Percentiles rank a stretch among this genome's conserved stretches.
phyloP scores from a whole-genome alignment of 2,113 vertebrate species.

The Zootoca vivipara region DNA sequence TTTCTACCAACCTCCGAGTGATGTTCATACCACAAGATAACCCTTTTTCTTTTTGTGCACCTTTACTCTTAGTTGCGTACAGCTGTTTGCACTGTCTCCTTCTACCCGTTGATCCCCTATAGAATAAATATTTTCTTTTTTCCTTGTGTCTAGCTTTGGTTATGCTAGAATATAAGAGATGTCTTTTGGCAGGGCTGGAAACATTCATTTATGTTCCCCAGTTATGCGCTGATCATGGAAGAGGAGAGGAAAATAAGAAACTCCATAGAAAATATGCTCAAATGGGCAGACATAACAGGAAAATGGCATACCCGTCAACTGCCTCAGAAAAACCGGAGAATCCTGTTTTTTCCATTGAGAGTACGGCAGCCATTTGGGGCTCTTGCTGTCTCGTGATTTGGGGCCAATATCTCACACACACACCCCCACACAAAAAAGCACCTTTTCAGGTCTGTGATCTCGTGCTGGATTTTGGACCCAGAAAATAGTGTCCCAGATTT shows the following conservation, averaged over 20 bases:
- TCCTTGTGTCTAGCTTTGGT: neutral
- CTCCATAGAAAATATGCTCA: neutral
- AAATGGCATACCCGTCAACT: neutral
- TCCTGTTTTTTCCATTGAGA: too few species aligned
- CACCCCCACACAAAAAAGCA: too few species aligned
- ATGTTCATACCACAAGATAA: neutral
- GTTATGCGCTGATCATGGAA: neutral
- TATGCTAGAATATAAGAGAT: neutral
- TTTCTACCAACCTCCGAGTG: neutral
- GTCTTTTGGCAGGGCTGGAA: neutral
- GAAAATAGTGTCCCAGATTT: too few species aligned
- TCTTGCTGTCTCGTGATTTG: too few species aligned
- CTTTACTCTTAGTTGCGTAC: neutral
- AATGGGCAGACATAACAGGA: neutral
- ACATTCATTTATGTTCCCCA: neutral
- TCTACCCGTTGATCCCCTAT: neutral
- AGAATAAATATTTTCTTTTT: neutral
- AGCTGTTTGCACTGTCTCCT: neutral
- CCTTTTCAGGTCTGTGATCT: too few species aligned
- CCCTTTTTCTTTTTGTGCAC: neutral
- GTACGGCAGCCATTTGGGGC: too few species aligned
- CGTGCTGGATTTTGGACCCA: too few species aligned
- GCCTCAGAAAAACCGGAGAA: too few species aligned
- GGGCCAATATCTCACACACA: too few species aligned
- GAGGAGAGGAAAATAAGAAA: neutral